Evolutionary conservation across 2,888 invertebrate species (phyloP).

Genomic region (Chaitophorus viminalis): DNA sequence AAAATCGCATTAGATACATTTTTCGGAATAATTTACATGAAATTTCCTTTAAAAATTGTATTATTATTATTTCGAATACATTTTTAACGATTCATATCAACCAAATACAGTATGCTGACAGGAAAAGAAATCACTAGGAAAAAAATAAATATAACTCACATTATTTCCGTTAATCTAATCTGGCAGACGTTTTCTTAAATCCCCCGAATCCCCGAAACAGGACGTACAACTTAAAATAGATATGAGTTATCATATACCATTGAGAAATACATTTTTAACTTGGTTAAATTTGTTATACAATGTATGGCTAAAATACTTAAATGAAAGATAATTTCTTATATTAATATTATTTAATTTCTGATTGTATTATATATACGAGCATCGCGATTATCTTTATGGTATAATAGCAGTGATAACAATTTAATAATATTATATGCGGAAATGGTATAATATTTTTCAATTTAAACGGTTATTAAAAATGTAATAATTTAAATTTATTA

Average conservation of each 20-base stretch:
- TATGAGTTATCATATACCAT: not conserved
- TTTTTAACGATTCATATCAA: not conserved
- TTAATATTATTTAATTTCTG: not conserved
- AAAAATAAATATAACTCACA: not conserved
- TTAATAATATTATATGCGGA: not conserved
- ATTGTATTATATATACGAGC: not conserved
- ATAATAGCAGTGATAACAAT: not conserved
- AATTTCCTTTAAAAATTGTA: not conserved
- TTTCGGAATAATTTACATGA: not conserved
- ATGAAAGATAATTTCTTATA: too few species aligned
- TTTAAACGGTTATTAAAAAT: not conserved
- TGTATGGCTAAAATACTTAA: too few species aligned
- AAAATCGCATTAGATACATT: not conserved
- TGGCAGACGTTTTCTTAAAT: slow-evolving; percentile 23
- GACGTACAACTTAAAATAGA: not conserved
- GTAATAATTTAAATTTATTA: not conserved
- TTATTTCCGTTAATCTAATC: not conserved
- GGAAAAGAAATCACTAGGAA: not conserved
- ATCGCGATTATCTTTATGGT: not conserved
- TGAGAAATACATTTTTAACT: not conserved
- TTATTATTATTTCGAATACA: not conserved
- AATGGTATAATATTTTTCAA: not conserved
- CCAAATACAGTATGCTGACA: not conserved
- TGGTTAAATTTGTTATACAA: too few species aligned
- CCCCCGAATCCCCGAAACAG: slow-evolving; percentile 2